Evolutionary conservation across 2,888 invertebrate species (phyloP).

Genomic region (Drepanosiphum platanoidis): DNA sequence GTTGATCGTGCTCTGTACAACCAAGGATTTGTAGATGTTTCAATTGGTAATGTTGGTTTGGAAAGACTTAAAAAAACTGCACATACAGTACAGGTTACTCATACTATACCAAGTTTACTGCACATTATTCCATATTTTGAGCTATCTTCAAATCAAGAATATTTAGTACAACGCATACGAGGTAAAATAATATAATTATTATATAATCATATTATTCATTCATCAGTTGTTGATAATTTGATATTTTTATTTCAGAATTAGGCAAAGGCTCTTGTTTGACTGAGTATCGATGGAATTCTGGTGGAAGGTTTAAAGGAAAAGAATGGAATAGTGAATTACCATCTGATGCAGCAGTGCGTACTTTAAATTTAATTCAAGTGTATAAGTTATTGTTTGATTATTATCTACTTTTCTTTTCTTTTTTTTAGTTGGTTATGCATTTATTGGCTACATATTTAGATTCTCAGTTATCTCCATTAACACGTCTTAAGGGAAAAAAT

Average conservation of each 20-base stretch:
- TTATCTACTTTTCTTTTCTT: constrained; percentile 63
- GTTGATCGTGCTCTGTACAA: constrained; percentile 78
- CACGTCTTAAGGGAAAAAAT: constrained; percentile 75
- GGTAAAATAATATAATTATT: constrained; percentile 66
- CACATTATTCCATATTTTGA: constrained; percentile 83
- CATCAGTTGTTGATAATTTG: constrained; percentile 3
- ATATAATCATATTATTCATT: not conserved
- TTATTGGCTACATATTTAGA: constrained; percentile 88
- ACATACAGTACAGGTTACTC: constrained; percentile 70
- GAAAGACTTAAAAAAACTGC: constrained; percentile 81
- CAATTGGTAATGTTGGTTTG: constrained; percentile 76
- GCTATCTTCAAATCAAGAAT: constrained; percentile 84
- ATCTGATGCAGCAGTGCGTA: constrained; percentile 82
- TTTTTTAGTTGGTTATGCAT: constrained; percentile 80
- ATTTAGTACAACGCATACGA: constrained; percentile 81
- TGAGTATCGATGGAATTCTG: constrained; percentile 88
- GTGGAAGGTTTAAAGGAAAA: constrained; percentile 77
- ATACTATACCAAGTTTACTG: constrained; percentile 71
- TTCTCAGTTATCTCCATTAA: constrained; percentile 74
- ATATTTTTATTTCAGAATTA: constrained; percentile 71
- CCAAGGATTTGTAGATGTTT: constrained; percentile 76
- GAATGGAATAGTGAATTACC: constrained; percentile 85
- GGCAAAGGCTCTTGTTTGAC: constrained; percentile 87
- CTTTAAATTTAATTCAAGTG: constrained; percentile 21
- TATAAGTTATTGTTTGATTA: constrained; percentile 19